Base-by-base conservation (phyloP, 2,888 invertebrate species). In the Xylocampa areola region DNA sequence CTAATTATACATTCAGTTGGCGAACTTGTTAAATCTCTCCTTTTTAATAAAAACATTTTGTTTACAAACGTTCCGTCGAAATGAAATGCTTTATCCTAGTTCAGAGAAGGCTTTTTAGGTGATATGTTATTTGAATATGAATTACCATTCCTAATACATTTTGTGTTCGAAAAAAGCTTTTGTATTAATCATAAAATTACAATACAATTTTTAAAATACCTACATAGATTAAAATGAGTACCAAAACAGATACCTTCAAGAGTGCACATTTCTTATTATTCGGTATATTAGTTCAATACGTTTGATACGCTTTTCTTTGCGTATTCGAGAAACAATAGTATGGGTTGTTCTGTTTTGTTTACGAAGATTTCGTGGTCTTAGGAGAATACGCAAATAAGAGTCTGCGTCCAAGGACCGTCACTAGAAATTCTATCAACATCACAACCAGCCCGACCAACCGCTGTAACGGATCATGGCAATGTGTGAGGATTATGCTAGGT, bases 1-100 rank as follows among this genome's bases (percentile, higher is more conserved):
- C 73, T 80, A 83, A 86, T 86, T 82, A 82, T 78, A 79, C 63
- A 83, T 85, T 84, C 79, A 71, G 72, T 51, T 61, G 72, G 70
- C 77, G 79, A 79, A 76, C 73, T 77, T 58, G 62, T 63, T 71
- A 68, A 60, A 60, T 61, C 45, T 65, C 32, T 52, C 41, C 55
- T 62, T 63, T 73, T 70, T 70, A 66, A 69, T 41, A 67, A 73
- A 75, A 75, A 75, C 66, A 71, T 72, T 69, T 72, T 68, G 62
- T 72, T 65, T 55, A 33, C 52, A 49, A 45, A 54, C 29, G 21
- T 27, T 29, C 16, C 45, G 57, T 43, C 52, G 23, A 48, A 55
- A 68, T 45, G 45, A 54, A 64, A 64, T 55, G 51, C 52, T 68
- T 43, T 45, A 50, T 64, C 48, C 49, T 58, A 27, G 27, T 27